Evolutionary conservation across 1,140 invertebrate genomes (phyloP).

Genomic region (Argopecten irradians): DNA sequence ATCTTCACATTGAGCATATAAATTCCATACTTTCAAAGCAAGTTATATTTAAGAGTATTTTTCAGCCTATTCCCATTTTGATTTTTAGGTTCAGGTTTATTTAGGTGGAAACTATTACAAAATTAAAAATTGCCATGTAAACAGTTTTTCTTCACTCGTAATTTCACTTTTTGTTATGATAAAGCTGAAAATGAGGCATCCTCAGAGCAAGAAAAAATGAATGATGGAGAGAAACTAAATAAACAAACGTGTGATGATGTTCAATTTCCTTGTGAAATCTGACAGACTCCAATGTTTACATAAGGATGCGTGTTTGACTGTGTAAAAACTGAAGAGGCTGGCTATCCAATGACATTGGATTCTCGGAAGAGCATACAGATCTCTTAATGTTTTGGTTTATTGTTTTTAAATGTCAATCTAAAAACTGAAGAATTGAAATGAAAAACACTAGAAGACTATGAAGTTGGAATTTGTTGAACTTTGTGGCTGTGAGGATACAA

Average conservation of each 20-base stretch:
- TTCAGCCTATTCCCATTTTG: too few relatives aligned
- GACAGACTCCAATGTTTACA: slow-evolving; percentile 8
- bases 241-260: neutral
- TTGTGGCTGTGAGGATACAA: neutral
- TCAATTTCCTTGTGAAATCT: neutral
- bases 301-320: neutral
- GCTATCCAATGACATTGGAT: neutral
- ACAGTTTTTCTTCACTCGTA: too few relatives aligned
- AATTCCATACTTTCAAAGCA: too few relatives aligned
- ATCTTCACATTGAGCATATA: too few relatives aligned
- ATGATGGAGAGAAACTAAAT: neutral
- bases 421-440: slow-evolving; percentile 18
- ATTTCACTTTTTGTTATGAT: too few relatives aligned
- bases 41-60: too few relatives aligned
- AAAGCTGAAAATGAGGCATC: neutral
- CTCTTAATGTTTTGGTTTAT: neutral
- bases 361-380: neutral
- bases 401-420: neutral
- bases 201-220: neutral
- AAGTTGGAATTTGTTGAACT: neutral
- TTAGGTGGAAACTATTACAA: too few relatives aligned
- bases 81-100: too few relatives aligned
- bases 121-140: too few relatives aligned
- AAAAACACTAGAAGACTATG: neutral
- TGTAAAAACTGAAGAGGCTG: neutral